Percentiles rank a stretch among this genome's conserved stretches.
Evolutionary conservation across 2,797 vertebrate genomes (phyloP).

Genomic region (Catostomus latipinnis): DNA sequence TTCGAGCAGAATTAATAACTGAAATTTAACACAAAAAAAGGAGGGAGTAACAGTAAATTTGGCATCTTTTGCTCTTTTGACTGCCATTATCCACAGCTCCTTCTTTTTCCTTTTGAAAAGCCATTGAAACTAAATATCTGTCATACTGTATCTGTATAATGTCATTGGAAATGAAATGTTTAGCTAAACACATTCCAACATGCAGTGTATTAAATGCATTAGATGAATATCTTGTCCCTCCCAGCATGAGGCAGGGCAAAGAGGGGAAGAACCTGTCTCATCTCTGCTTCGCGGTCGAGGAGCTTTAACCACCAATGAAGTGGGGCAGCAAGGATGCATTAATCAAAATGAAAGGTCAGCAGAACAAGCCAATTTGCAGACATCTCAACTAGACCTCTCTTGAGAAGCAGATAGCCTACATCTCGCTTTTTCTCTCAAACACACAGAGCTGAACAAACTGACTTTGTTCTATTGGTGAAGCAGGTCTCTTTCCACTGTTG

Average conservation of each 20-base stretch:
- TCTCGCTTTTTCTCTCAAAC: slow-evolving; percentile 41
- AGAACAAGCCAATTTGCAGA: slow-evolving; percentile 81
- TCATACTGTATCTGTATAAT: too few species aligned
- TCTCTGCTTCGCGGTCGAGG: slow-evolving; percentile 23
- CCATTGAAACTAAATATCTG: too few species aligned
- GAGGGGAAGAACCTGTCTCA: slow-evolving; percentile 19
- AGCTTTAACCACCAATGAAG: slow-evolving; percentile 51
- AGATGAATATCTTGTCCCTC: slow-evolving; percentile 67
- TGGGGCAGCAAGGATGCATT: slow-evolving; percentile 68
- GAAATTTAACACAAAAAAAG: too few species aligned
- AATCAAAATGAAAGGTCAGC: slow-evolving; percentile 82
- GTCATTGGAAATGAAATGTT: not conserved
- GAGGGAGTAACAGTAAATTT: too few species aligned
- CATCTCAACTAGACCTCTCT: slow-evolving; percentile 74
- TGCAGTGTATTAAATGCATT: not conserved
- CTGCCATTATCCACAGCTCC: too few species aligned
- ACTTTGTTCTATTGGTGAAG: slow-evolving; percentile 8
- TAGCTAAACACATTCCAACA: not conserved
- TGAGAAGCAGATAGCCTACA: slow-evolving; percentile 73
- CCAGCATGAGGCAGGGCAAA: slow-evolving; percentile 1
- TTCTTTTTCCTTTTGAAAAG: too few species aligned
- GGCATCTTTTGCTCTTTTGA: too few species aligned
- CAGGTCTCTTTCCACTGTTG: not conserved
- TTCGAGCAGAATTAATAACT: too few species aligned
- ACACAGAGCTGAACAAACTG: slow-evolving; percentile 31